phyloP scores from a whole-genome alignment of 2,888 invertebrate genomes.

The Cecidostiba fungosa region DNA sequence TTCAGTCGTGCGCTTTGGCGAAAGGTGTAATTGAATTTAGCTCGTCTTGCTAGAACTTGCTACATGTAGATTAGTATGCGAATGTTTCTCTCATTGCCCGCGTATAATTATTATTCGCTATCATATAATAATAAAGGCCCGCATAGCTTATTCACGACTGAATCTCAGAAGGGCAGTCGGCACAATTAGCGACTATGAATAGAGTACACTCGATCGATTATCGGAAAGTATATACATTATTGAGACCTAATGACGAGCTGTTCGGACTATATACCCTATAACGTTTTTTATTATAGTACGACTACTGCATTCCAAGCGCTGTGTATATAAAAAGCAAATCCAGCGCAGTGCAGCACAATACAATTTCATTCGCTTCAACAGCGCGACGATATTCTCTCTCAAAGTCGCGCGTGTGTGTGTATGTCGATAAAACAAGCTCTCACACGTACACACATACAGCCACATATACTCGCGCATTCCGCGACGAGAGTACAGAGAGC shows the following conservation, averaged over 20 bases:
- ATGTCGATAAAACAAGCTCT: conserved; percentile 4
- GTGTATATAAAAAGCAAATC: neutral
- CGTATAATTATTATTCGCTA: too few relatives aligned
- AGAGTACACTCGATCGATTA: neutral
- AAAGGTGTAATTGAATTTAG: too few relatives aligned
- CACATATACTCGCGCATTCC: neutral
- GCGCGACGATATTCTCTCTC: neutral
- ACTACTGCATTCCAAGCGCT: neutral
- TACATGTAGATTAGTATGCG: too few relatives aligned
- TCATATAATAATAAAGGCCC: too few relatives aligned
- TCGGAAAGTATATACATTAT: neutral
- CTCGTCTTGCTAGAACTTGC: too few relatives aligned
- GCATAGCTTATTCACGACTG: too few relatives aligned
- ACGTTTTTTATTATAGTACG: neutral
- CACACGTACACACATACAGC: neutral
- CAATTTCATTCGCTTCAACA: neutral
- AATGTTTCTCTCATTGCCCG: too few relatives aligned
- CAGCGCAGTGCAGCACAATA: neutral
- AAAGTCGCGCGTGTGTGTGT: too few relatives aligned
- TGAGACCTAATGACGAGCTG: neutral
- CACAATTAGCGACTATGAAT: neutral
- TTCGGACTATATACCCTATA: too few relatives aligned
- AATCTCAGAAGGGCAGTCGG: neutral
- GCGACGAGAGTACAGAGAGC: neutral
- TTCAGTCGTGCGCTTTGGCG: too few relatives aligned